These are phyloP conservation scores for Sardina pilchardus DNA, from an alignment of 2,113 vertebrate species.

Conservation along the genomic window DNA sequence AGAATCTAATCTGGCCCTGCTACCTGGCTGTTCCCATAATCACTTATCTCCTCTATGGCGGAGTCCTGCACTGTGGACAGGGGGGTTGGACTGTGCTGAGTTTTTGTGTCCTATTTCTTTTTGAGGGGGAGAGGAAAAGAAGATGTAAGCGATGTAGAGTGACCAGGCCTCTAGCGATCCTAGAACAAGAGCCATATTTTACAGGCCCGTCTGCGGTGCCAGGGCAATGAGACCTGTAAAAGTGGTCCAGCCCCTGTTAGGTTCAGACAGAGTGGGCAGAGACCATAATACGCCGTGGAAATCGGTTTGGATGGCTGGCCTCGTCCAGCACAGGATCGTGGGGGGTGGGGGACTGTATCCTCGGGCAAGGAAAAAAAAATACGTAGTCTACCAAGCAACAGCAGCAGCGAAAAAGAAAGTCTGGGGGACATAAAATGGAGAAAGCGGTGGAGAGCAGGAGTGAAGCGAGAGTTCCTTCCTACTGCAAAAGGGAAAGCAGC, in stretches of 20 bases:
- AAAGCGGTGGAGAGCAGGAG: constrained; percentile 42
- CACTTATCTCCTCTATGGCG: background rate
- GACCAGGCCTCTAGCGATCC: background rate
- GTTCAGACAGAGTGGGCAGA: constrained; percentile 50
- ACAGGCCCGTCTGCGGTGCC: constrained; percentile 54
- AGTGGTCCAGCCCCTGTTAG: constrained; percentile 53
- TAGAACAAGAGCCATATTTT: constrained; percentile 38
- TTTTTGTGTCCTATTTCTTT: background rate
- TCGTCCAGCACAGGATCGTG: constrained; percentile 43
- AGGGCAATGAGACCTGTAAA: constrained; percentile 53
- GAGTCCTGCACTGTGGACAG: background rate
- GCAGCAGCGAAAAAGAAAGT: constrained; percentile 28
- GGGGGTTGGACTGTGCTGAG: background rate
- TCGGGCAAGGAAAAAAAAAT: constrained; percentile 57
- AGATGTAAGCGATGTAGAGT: background rate
- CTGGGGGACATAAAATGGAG: background rate
- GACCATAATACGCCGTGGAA: constrained; percentile 65
- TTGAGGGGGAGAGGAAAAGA: background rate
- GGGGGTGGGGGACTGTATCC: background rate
- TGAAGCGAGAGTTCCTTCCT: constrained; percentile 49
- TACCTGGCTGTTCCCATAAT: background rate
- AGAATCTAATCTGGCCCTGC: background rate
- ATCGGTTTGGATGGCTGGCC: constrained; percentile 64
- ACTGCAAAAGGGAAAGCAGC: constrained; percentile 45
- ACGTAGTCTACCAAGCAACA: constrained; percentile 34